phyloP scores from a whole-genome alignment of 1,140 invertebrate species.

The Bombus polaris region DNA sequence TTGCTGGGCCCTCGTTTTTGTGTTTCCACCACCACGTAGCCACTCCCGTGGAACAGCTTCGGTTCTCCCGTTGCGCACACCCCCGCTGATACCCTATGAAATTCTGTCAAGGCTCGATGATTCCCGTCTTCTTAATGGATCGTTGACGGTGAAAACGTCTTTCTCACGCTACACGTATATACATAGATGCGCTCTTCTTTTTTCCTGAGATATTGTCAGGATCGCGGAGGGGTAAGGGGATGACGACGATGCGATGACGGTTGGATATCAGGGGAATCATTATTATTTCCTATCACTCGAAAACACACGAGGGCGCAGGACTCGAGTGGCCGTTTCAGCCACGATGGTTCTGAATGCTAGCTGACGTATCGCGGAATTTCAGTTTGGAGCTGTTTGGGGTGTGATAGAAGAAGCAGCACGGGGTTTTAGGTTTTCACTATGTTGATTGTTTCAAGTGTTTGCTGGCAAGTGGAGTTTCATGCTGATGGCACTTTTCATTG shows the following conservation, averaged over 20 bases:
- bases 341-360: not conserved
- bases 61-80: not conserved
- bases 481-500: no score
- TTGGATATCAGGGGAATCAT: not conserved
- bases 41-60: not conserved
- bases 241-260: not conserved
- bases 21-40: not conserved
- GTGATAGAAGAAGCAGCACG: not conserved
- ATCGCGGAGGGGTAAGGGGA: not conserved
- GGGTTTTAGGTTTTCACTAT: no score
- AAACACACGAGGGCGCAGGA: not conserved
- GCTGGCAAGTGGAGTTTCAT: no score
- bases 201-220: slow-evolving; percentile 5
- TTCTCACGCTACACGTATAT: not conserved
- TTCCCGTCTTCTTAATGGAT: slow-evolving; percentile 40
- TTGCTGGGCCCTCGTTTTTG: slow-evolving; percentile 13
- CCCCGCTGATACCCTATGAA: not conserved
- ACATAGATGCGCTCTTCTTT: not conserved
- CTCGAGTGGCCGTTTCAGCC: slow-evolving; percentile 3
- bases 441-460: no score
- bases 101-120: slow-evolving; percentile 11
- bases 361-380: not conserved
- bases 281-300: slow-evolving; percentile 11
- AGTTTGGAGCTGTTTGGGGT: not conserved
- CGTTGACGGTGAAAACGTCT: slow-evolving; percentile 28